Evolutionary conservation across 2,888 invertebrate species (phyloP).

Genomic region (Tiphia femorata): DNA sequence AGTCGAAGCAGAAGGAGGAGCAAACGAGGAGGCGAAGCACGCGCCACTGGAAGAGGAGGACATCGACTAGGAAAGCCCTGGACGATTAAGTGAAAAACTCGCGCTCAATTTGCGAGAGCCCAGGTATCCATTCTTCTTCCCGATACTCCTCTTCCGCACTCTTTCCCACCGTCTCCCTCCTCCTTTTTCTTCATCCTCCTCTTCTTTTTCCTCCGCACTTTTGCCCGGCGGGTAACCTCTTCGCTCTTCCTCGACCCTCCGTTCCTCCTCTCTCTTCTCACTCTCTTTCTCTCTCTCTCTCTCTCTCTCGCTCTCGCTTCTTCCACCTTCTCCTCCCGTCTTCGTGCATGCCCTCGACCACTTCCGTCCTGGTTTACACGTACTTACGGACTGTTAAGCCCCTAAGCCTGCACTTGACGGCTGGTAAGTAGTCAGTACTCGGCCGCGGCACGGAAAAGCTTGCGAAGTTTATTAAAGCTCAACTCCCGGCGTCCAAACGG

Average conservation of each 20-base stretch:
- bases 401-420: constrained; percentile 52
- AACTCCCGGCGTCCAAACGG: constrained; percentile 23
- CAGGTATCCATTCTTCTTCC: constrained; percentile 2
- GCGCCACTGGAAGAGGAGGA: not conserved
- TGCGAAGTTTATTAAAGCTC: constrained; percentile 50
- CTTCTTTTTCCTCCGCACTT: not conserved
- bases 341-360: constrained; percentile 13
- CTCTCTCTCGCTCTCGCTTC: too few species aligned
- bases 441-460: constrained; percentile 35
- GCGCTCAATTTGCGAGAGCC: not conserved
- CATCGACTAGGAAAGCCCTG: not conserved
- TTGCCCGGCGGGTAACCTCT: not conserved
- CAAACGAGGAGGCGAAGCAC: not conserved
- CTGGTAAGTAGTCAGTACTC: constrained; percentile 38
- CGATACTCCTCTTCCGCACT: not conserved
- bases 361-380: constrained; percentile 39
- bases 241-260: not conserved
- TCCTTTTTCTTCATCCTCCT: not conserved
- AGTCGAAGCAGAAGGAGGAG: not conserved
- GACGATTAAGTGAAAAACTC: constrained; percentile 2
- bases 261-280: not conserved
- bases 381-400: constrained; percentile 42
- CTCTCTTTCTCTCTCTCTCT: not conserved
- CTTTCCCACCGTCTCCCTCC: not conserved
- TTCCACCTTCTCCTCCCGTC: not conserved